Percentiles rank a stretch among this genome's conserved stretches.
Conservation (phyloP, 2,888 invertebrate genomes). For the Heteromyza rotundicornis region DNA sequence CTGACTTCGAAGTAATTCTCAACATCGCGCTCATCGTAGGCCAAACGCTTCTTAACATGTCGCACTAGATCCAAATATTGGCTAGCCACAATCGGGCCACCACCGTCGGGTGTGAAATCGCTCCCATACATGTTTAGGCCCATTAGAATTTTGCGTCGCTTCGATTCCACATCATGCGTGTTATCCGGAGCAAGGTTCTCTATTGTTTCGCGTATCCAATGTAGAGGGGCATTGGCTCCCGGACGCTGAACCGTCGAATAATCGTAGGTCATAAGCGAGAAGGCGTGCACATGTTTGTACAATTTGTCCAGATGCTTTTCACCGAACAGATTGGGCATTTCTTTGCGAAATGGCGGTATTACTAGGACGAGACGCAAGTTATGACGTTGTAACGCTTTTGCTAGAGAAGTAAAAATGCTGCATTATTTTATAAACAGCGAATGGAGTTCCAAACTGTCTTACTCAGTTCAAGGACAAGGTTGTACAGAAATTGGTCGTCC, state of each 20-base stretch:
- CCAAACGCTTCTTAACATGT: constrained; percentile 76
- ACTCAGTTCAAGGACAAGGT: constrained; percentile 70
- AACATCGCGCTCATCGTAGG: constrained; percentile 77
- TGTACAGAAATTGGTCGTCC: constrained; percentile 66
- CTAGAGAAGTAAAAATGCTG: constrained; percentile 50
- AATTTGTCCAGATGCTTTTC: constrained; percentile 79
- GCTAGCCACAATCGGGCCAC: constrained; percentile 80
- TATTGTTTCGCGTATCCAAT: constrained; percentile 82
- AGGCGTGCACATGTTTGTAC: constrained; percentile 78
- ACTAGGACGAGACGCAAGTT: constrained; percentile 75
- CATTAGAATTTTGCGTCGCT: constrained; percentile 79
- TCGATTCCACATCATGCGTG: constrained; percentile 62
- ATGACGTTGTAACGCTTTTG: constrained; percentile 66
- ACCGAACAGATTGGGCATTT: constrained; percentile 72
- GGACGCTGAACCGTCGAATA: constrained; percentile 83
- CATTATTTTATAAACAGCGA: too few species aligned
- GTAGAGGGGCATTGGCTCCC: constrained; percentile 87
- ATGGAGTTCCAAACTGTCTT: constrained; percentile 4
- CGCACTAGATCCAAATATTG: constrained; percentile 80
- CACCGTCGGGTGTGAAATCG: constrained; percentile 81
- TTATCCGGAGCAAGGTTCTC: constrained; percentile 73
- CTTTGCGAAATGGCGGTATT: constrained; percentile 73
- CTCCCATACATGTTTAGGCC: constrained; percentile 95
- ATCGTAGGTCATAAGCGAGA: constrained; percentile 97
- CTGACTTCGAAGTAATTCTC: constrained; percentile 88